Percentiles rank a stretch among this genome's conserved stretches.
These are phyloP conservation scores for Diplogasteroides magnus DNA, from an alignment of 1,140 invertebrate species.

Conservation along the genomic window DNA sequence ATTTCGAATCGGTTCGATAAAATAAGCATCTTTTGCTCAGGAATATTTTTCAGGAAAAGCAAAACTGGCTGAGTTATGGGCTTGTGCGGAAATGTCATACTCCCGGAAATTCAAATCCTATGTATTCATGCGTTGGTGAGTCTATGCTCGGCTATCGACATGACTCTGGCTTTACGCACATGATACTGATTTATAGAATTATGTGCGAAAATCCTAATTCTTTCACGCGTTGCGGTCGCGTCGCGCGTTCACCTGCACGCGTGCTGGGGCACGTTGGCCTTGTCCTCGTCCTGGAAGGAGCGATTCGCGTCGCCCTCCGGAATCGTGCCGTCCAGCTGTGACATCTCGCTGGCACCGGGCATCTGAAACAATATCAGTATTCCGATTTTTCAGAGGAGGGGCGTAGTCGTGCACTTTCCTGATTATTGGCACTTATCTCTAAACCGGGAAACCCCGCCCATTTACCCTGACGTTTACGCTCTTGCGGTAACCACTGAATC, in stretches of 20 bases:
- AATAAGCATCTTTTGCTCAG: too few species aligned
- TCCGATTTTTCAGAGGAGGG: not conserved
- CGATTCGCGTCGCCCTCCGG: too few species aligned
- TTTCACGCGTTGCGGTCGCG: too few species aligned
- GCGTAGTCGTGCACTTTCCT: not conserved
- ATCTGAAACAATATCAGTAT: too few species aligned
- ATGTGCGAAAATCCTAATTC: too few species aligned
- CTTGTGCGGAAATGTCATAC: too few species aligned
- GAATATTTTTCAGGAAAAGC: not conserved
- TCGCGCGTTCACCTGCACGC: constrained; percentile 54
- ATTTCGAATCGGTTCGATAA: too few species aligned
- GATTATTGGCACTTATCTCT: not conserved
- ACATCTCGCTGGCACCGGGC: too few species aligned
- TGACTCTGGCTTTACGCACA: too few species aligned
- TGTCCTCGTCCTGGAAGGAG: not conserved
- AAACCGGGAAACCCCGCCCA: not conserved
- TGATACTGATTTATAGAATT: not conserved
- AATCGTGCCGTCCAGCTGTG: too few species aligned
- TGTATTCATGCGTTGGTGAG: not conserved
- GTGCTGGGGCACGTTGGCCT: constrained; percentile 26
- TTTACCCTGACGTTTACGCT: not conserved
- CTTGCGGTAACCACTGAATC: not conserved
- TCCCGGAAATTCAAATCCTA: too few species aligned
- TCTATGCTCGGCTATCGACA: too few species aligned
- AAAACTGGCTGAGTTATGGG: not conserved